Evolutionary conservation across 2,113 vertebrate genomes (phyloP), one percentile per base, ranked within the genome.

Genomic region (Budorcas taxicolor): DNA sequence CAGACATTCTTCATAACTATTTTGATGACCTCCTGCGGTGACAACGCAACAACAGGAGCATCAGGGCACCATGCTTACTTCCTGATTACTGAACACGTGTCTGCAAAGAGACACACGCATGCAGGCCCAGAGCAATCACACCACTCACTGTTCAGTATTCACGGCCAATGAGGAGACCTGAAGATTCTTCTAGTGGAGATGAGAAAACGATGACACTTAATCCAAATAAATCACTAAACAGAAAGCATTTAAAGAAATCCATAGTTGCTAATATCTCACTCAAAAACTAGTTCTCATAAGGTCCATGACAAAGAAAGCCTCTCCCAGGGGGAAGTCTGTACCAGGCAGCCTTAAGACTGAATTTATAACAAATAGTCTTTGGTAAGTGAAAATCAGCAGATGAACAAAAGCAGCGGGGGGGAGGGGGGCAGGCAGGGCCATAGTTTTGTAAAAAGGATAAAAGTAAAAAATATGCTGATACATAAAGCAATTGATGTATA

Each of bases 1-100:
- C 78, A 85, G 95, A 88, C 53, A 81, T 62, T 90, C 64, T 67
- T 88, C 90, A 19, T 83, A 91, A 96, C 78, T 71, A 78, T 85
- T 93, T 15, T 31, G 29, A 93, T 80, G 87, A 58, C 23, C 67
- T 52, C 78, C 94, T 47, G 45, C 27, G 25, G n/a, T 81, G 52
- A 76, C 62, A 82, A 5, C 3, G 19, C 25, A 40, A n/a, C 74
- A 53, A 64, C 45, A 91, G 62, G 27, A 36, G 1, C 12, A 33
- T 40, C 7, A 15, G 2, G 43, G 53, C 55, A 67, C 71, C 81
- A 52, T 8, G 58, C 43, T 95, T 60, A 85, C 53, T 90, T 90
- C 67, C 76, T 58, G 27, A 78, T 52, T 9, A 89, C 53, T 52
- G 40, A 29, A 40, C 62, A 88, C 25, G 14, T 43, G n/a, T 58